Conservation (phyloP, 92 coral and sea anemone species). For the Palythoa heliodiscus region DNA sequence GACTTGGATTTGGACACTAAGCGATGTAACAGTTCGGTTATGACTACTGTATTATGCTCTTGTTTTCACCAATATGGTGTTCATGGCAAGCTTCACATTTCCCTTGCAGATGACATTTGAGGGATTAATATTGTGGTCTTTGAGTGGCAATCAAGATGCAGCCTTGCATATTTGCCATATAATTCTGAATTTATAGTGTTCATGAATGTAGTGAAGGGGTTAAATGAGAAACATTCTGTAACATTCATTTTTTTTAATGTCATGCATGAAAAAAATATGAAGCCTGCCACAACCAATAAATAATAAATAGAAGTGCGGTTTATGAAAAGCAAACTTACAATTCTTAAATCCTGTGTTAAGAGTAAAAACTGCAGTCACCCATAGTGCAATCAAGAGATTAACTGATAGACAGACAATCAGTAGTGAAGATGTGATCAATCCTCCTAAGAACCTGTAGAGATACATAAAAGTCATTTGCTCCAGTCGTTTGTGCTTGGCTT, state of each 20-base stretch:
- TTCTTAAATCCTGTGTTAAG: conserved; percentile 26
- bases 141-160: too few relatives aligned
- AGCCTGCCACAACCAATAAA: not conserved
- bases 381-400: conserved; percentile 5
- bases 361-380: conserved; percentile 26
- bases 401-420: not conserved
- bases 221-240: not conserved
- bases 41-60: too few relatives aligned
- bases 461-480: not conserved
- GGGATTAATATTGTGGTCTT: not conserved
- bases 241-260: too few relatives aligned
- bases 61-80: too few relatives aligned
- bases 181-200: too few relatives aligned
- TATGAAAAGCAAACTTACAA: not conserved
- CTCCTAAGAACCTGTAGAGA: conserved; percentile 19
- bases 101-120: not conserved
- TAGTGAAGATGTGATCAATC: not conserved
- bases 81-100: too few relatives aligned
- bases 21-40: too few relatives aligned
- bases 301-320: not conserved
- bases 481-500: too few relatives aligned
- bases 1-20: too few relatives aligned
- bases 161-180: too few relatives aligned
- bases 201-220: not conserved
- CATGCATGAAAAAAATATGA: not conserved